Conservation (phyloP, 2,113 vertebrate species). For the Turnix velox region DNA sequence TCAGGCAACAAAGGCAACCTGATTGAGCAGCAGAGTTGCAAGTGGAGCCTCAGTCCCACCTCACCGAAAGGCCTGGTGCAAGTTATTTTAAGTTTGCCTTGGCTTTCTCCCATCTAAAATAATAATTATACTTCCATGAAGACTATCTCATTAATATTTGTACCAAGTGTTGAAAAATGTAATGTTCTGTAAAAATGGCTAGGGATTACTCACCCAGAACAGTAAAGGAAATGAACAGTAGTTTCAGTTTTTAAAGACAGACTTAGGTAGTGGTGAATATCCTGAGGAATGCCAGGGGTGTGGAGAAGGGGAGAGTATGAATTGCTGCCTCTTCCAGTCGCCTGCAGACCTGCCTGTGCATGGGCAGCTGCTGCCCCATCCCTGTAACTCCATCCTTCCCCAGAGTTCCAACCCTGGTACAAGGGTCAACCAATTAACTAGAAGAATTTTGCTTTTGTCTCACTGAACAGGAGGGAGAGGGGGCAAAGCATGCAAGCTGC, state of each 20-base stretch:
- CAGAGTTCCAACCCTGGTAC: background rate
- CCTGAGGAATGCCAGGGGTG: background rate
- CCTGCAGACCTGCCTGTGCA: background rate
- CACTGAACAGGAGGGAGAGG: background rate
- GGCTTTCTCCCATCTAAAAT: constrained; percentile 13
- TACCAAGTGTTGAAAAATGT: constrained; percentile 15
- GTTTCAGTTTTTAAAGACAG: background rate
- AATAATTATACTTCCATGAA: background rate
- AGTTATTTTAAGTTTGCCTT: constrained; percentile 10
- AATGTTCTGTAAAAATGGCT: background rate
- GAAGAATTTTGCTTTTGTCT: background rate
- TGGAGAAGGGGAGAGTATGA: background rate
- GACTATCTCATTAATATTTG: background rate
- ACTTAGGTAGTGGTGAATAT: background rate
- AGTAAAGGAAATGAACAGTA: background rate
- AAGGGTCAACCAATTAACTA: background rate
- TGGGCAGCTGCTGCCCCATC: background rate
- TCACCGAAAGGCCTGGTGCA: background rate
- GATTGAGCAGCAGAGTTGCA: background rate
- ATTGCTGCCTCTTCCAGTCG: background rate
- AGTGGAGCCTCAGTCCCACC: background rate
- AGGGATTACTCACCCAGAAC: background rate
- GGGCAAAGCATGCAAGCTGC: background rate
- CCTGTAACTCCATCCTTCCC: background rate
- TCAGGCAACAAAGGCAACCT: background rate